Conservation (phyloP, 1,140 invertebrate species). For the Saccostrea cuccullata region DNA sequence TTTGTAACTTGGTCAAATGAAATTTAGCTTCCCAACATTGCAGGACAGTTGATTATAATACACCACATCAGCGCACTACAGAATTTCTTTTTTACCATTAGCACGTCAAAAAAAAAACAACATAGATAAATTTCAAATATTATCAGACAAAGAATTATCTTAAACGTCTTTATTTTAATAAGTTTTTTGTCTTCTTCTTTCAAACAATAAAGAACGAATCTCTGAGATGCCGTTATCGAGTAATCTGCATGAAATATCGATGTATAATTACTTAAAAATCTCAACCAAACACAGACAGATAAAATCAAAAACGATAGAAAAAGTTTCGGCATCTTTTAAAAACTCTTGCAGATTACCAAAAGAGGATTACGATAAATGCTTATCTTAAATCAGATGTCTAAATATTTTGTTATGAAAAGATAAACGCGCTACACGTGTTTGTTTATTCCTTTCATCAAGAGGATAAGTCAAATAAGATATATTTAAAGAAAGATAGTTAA, state of each 20-base stretch:
- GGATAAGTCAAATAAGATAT: conserved; percentile 25
- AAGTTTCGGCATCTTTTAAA: conserved; percentile 8
- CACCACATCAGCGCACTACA: no score
- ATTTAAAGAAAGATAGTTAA: conserved; percentile 27
- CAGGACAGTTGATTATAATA: no score
- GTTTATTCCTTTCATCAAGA: conserved; percentile 2
- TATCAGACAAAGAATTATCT: no score
- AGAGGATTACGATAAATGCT: neutral
- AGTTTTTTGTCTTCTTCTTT: no score
- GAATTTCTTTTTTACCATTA: no score
- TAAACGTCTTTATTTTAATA: no score
- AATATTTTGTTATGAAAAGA: conserved; percentile 32
- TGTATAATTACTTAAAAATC: conserved; percentile 9
- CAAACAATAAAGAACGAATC: no score
- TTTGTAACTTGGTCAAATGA: no score
- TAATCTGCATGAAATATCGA: neutral
- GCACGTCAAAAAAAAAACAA: no score
- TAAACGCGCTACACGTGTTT: conserved; percentile 16
- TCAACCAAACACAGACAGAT: neutral
- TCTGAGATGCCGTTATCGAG: no score
- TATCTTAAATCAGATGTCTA: conserved; percentile 8
- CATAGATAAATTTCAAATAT: no score
- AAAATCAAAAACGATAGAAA: neutral
- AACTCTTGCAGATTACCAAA: neutral
- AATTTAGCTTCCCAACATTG: no score